These are phyloP conservation scores for Nebria brevicollis DNA, from an alignment of 2,888 invertebrate genomes.

Conservation along the genomic window DNA sequence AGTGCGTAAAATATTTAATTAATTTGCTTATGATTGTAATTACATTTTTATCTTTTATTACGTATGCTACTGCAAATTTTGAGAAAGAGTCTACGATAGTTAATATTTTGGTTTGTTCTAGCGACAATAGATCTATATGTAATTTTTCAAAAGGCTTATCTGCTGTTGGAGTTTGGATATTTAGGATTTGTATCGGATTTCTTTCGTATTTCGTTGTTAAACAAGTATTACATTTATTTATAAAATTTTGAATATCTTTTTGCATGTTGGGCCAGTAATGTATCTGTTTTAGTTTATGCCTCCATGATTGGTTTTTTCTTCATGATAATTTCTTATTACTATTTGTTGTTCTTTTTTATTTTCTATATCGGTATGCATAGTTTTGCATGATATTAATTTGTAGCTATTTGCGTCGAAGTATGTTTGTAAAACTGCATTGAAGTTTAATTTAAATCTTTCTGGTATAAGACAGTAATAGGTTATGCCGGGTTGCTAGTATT, in stretches of 20 bases:
- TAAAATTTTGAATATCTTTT: slow-evolving; percentile 9
- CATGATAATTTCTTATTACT: no score
- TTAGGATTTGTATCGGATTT: slow-evolving; percentile 41
- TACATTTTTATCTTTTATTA: slow-evolving; percentile 13
- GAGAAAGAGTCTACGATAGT: slow-evolving; percentile 50
- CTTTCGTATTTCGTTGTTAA: slow-evolving; percentile 45
- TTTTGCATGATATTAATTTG: no score
- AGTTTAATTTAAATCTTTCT: no score
- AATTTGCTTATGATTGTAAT: neutral
- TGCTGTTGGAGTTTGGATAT: slow-evolving; percentile 50
- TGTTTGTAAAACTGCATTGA: no score
- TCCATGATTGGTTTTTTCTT: no score
- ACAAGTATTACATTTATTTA: slow-evolving; percentile 40
- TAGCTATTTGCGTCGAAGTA: no score
- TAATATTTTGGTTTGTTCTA: slow-evolving; percentile 46
- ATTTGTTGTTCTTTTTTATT: no score
- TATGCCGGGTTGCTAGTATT: no score
- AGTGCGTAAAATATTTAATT: slow-evolving; percentile 25
- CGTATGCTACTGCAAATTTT: slow-evolving; percentile 48
- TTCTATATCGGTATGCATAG: no score
- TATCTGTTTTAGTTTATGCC: no score
- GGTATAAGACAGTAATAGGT: no score
- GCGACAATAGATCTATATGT: slow-evolving; percentile 48
- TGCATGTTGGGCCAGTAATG: slow-evolving; percentile 20
- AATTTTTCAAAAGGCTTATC: slow-evolving; percentile 48